These are phyloP conservation scores for Oreochromis spilurus DNA, from an alignment of 2,113 vertebrate species.

Conservation along the genomic window DNA sequence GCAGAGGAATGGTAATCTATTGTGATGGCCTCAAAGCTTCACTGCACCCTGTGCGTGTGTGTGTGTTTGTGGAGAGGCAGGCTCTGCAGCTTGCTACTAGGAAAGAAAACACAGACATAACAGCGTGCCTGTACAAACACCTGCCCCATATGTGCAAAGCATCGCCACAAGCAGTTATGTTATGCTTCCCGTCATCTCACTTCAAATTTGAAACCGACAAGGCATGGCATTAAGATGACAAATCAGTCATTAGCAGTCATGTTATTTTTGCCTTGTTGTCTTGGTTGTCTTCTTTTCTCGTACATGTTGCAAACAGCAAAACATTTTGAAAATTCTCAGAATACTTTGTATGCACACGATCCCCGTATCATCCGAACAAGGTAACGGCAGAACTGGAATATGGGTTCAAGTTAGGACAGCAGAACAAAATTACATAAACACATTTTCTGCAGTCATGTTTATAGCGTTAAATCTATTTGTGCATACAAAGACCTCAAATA, in stretches of 20 bases:
- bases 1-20: constrained; percentile 17
- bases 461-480: neutral
- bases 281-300: neutral
- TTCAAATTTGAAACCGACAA: neutral
- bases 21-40: constrained; percentile 25
- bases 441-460: neutral
- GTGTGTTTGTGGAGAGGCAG: neutral
- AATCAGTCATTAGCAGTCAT: neutral
- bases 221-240: neutral
- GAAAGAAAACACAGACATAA: constrained; percentile 29
- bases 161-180: neutral
- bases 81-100: constrained; percentile 6
- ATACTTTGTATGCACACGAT: neutral
- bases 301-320: neutral
- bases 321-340: neutral
- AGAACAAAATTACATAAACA: neutral
- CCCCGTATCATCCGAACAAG: neutral
- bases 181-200: neutral
- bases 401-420: neutral
- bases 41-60: neutral
- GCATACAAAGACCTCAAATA: neutral
- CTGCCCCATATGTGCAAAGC: neutral
- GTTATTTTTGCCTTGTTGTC: neutral
- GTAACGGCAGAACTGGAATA: neutral
- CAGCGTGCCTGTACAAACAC: constrained; percentile 12